Evolutionary conservation across 2,888 invertebrate species (phyloP).

Genomic region (Megastigmus dorsalis): DNA sequence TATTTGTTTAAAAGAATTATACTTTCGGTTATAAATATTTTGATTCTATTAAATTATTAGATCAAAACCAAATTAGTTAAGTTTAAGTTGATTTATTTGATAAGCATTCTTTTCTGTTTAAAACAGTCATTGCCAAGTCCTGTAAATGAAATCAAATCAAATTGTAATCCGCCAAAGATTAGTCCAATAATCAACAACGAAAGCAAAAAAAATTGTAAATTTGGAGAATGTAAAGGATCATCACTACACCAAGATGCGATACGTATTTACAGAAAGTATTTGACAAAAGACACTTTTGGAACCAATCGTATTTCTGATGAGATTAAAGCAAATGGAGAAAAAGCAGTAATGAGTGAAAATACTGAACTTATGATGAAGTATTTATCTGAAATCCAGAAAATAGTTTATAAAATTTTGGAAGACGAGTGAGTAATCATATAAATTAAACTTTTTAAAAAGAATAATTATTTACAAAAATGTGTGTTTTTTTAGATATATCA

Average conservation of each 20-base stretch:
- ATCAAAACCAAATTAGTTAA: neutral
- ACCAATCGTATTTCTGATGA: constrained; percentile 78
- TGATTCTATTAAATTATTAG: neutral
- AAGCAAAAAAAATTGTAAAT: constrained; percentile 56
- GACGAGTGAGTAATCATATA: constrained; percentile 77
- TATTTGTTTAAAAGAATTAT: neutral
- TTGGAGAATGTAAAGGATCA: constrained; percentile 57
- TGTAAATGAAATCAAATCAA: constrained; percentile 54
- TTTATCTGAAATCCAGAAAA: constrained; percentile 84
- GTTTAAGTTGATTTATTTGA: neutral
- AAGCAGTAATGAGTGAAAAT: constrained; percentile 81
- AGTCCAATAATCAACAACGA: constrained; percentile 60
- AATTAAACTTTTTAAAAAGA: neutral
- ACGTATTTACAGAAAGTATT: constrained; percentile 85
- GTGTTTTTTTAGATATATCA: constrained; percentile 78
- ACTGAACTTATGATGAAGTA: constrained; percentile 81
- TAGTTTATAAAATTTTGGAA: constrained; percentile 82
- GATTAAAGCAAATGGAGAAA: constrained; percentile 78
- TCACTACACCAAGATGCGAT: constrained; percentile 78
- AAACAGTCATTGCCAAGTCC: constrained; percentile 29
- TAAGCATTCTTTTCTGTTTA: neutral
- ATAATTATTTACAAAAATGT: neutral
- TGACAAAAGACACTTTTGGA: constrained; percentile 82
- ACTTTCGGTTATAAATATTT: neutral
- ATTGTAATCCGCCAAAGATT: constrained; percentile 68